A percentile compares a stretch with the other conserved stretches of the same genome.
These are phyloP conservation scores for Bombus turneri DNA, from an alignment of 1,140 invertebrate species.

Conservation along the genomic window DNA sequence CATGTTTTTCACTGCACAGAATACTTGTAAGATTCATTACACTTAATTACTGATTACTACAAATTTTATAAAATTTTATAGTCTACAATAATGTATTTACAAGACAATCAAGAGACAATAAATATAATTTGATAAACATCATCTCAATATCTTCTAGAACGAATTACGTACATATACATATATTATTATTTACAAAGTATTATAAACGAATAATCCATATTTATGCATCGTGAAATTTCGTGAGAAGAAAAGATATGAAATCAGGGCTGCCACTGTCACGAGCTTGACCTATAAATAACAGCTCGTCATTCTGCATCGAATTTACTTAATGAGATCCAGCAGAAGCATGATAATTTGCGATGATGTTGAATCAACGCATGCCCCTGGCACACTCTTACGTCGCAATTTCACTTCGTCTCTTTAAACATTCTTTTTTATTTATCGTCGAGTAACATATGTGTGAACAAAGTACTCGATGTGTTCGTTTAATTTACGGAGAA, in stretches of 20 bases:
- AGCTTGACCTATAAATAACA: slow-evolving; percentile 31
- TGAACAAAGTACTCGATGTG: neutral
- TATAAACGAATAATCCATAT: neutral
- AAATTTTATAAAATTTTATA: neutral
- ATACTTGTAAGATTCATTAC: neutral
- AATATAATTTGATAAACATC: neutral
- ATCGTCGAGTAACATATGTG: neutral
- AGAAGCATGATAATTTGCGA: slow-evolving; percentile 7
- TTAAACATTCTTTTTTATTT: neutral
- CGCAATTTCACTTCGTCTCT: neutral
- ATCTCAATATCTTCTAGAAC: neutral
- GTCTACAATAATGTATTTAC: too few species aligned
- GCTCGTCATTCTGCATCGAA: neutral
- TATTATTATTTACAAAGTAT: neutral
- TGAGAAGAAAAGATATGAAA: neutral
- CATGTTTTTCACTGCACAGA: neutral
- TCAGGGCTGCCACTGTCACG: neutral
- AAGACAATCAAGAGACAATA: too few species aligned
- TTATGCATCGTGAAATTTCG: neutral
- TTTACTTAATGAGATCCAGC: slow-evolving; percentile 39
- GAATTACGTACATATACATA: neutral
- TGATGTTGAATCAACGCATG: neutral
- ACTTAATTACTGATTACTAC: neutral
- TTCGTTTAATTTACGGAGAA: neutral
- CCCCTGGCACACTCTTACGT: neutral